Conservation (phyloP, 2,888 invertebrate genomes). For the Eumerus sabulonum region DNA sequence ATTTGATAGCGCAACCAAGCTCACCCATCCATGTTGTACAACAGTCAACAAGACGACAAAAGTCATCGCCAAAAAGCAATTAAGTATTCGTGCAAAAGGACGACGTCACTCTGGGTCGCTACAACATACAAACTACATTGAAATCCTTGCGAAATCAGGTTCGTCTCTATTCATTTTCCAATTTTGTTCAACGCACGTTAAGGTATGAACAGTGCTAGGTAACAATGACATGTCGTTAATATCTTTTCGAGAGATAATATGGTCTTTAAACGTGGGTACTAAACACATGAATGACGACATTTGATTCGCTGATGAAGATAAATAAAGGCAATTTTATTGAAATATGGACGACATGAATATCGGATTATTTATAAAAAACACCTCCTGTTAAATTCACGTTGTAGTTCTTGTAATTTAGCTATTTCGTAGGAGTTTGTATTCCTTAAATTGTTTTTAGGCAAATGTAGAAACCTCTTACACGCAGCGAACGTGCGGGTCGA, state of each 20-base stretch:
- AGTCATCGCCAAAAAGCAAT: conserved; percentile 67
- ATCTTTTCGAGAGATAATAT: conserved; percentile 58
- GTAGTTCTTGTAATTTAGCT: no score
- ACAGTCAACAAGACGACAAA: conserved; percentile 57
- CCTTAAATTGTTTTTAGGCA: no score
- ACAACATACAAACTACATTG: conserved; percentile 43
- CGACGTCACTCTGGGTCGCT: conserved; percentile 58
- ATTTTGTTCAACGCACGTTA: conserved; percentile 51
- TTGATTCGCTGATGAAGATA: no score
- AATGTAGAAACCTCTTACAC: no score
- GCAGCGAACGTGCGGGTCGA: no score
- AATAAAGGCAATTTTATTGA: no score
- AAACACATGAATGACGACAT: no score
- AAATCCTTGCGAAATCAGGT: no score
- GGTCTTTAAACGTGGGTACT: conserved; percentile 40
- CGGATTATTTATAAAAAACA: no score
- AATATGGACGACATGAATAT: no score
- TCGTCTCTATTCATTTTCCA: conserved; percentile 9
- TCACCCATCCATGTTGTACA: conserved; percentile 42
- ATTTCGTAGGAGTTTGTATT: no score
- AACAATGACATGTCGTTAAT: conserved; percentile 62
- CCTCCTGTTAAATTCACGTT: no score
- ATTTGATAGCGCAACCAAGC: conserved; percentile 66
- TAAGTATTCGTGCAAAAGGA: conserved; percentile 64
- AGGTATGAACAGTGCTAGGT: conserved; percentile 57